Evolutionary conservation across 1,140 invertebrate genomes (phyloP).

Genomic region (Drosophila pectinifera): DNA sequence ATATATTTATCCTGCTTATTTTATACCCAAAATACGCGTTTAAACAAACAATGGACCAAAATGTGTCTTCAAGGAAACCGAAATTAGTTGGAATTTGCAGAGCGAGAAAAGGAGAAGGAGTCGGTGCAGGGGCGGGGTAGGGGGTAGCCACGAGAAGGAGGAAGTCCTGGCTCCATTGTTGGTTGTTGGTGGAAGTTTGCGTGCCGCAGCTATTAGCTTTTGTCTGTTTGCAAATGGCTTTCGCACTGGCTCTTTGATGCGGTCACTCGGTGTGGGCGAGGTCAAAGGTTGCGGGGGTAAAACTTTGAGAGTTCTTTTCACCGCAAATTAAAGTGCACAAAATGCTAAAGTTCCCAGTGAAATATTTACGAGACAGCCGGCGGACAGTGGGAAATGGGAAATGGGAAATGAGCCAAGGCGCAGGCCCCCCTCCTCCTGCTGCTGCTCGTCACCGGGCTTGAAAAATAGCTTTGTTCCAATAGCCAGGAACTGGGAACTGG

Average conservation of each 20-base stretch:
- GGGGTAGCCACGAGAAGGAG: background rate
- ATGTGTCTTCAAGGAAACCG: conserved; percentile 9
- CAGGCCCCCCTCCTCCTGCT: background rate
- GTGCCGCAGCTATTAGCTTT: conserved; percentile 61
- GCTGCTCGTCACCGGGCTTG: conserved; percentile 20
- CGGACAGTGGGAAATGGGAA: conserved; percentile 6
- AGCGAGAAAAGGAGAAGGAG: too few species aligned
- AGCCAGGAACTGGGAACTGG: conserved; percentile 34
- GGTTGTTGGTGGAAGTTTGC: conserved; percentile 27
- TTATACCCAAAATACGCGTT: background rate
- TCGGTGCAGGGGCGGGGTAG: too few species aligned
- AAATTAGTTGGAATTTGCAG: conserved; percentile 20
- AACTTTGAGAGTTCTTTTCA: conserved; percentile 60
- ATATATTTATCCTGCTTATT: background rate
- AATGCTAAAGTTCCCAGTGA: conserved; percentile 68
- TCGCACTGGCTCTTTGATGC: conserved; percentile 67
- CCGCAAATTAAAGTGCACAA: conserved; percentile 81
- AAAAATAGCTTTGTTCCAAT: conserved; percentile 78
- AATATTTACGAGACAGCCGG: conserved; percentile 53
- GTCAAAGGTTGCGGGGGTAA: conserved; percentile 28
- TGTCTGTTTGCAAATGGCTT: conserved; percentile 62
- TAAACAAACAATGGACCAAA: conserved; percentile 12
- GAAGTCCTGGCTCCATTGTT: conserved; percentile 28
- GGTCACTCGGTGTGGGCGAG: conserved; percentile 46
- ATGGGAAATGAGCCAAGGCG: background rate